Evolutionary conservation across 2,113 vertebrate species (phyloP), one percentile per base, ranked within the genome.

Genomic region (Clupea harengus): DNA sequence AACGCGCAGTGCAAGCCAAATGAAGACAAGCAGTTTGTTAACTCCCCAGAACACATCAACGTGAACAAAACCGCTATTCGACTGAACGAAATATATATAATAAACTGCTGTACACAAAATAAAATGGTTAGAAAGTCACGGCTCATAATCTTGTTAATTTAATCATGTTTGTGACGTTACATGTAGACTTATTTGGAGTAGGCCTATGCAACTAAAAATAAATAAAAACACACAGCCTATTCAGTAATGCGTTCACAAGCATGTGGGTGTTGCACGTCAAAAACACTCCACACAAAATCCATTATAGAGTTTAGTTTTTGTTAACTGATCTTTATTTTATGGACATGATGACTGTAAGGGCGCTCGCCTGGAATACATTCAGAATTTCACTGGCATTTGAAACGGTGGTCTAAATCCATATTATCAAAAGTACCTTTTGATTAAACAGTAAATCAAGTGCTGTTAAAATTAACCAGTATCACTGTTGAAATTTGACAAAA

Each of bases 261-360:
- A 39, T 9, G 75, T 84, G 52, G 45, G 82, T 81, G 67, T 47
- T 83, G 45, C 52, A 44, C n/a, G 50, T 81, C 44, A 47, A 72
- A 78, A 81, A 83, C 28, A 49, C 81, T 47, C 78, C 86, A 92
- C 90, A 92, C 86, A 78, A 78, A 92, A 86, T 85, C 86, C 88
- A 91, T 83, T 90, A 78, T 81, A 88, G 89, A 89, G 86, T 91
- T 88, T 89, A 90, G 89, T 92, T 39, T 78, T n/a, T 93, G 92
- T 95, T 93, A 93, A 95, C 89, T 91, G 93, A 94, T 93, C 94
- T 96, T 96, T 96, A 96, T 95, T 95, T 93, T 90, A 94, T 94
- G 94, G 95, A 95, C 93, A 94, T 93, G 94, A 92, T 94, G 92
- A 78, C 72, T 39, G 72, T 93, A 91, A 89, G 92, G 93, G 92